These are phyloP conservation scores for Drosophila testacea DNA, from an alignment of 2,888 invertebrate species.

Conservation along the genomic window DNA sequence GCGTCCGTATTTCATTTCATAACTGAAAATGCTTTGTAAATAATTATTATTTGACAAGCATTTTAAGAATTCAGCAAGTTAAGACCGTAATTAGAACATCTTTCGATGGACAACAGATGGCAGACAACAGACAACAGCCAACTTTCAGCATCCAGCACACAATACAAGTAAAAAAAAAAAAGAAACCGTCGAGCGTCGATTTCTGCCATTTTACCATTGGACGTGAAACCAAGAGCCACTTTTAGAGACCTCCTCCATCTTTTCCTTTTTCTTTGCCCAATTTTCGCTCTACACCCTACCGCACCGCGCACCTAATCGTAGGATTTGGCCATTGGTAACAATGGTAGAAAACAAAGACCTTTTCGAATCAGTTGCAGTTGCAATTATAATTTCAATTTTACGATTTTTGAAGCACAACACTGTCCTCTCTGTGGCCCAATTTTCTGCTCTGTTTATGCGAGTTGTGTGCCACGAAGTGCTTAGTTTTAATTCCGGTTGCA, in stretches of 20 bases:
- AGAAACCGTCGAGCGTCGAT: slow-evolving; percentile 27
- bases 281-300: background rate
- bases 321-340: slow-evolving; percentile 23
- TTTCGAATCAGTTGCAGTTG: slow-evolving; percentile 74
- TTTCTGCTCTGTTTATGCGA: slow-evolving; percentile 49
- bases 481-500: slow-evolving; percentile 68
- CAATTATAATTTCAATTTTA: slow-evolving; percentile 81
- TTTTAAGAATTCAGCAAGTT: slow-evolving; percentile 70
- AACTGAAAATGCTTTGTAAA: slow-evolving; percentile 50
- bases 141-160: slow-evolving; percentile 3
- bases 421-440: background rate
- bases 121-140: slow-evolving; percentile 7
- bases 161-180: slow-evolving; percentile 10
- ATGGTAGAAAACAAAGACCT: slow-evolving; percentile 47
- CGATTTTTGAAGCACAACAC: slow-evolving; percentile 70
- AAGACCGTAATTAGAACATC: slow-evolving; percentile 70
- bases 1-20: slow-evolving; percentile 43
- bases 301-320: background rate
- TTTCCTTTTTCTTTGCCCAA: background rate
- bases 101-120: slow-evolving; percentile 39
- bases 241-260: slow-evolving; percentile 4
- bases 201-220: slow-evolving; percentile 25
- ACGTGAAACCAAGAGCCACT: slow-evolving; percentile 37
- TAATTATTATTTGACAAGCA: slow-evolving; percentile 77
- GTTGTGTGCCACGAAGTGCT: slow-evolving; percentile 72